Percentiles rank a stretch among this genome's conserved stretches.
These are phyloP conservation scores for Numenius arquata DNA, from an alignment of 2,113 vertebrate species.

Conservation along the genomic window DNA sequence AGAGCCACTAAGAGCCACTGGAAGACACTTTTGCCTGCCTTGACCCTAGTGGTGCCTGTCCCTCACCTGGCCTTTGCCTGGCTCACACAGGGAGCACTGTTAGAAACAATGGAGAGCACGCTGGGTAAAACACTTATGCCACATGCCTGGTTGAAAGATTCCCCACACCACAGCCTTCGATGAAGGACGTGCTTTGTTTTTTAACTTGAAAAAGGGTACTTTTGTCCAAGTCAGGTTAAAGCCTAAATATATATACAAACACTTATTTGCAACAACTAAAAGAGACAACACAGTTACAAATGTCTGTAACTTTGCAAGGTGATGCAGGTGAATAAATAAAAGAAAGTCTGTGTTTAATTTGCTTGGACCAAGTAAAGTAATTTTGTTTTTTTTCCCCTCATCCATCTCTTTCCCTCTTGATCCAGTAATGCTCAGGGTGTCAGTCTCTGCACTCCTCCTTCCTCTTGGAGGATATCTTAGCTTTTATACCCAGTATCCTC, in stretches of 20 bases:
- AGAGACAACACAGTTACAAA: not conserved
- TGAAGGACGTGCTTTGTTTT: not conserved
- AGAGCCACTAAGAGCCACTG: not conserved
- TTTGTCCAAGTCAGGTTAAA: not conserved
- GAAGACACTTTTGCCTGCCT: not conserved
- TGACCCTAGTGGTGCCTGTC: rapidly evolving
- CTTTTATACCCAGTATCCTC: not conserved
- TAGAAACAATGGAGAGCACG: not conserved
- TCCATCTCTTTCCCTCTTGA: not conserved
- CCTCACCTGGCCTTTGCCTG: not conserved
- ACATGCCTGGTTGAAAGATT: not conserved
- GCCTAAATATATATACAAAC: not conserved
- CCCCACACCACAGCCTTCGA: not conserved
- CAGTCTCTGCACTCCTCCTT: not conserved
- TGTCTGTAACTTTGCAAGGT: not conserved
- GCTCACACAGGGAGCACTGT: rapidly evolving
- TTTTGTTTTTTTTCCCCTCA: rapidly evolving
- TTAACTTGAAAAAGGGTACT: not conserved
- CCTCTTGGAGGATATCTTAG: not conserved
- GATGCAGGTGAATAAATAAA: not conserved
- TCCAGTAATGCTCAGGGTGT: not conserved
- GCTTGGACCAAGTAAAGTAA: not conserved
- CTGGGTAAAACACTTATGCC: too few relatives aligned
- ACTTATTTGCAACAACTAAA: not conserved
- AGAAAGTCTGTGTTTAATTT: not conserved